A percentile compares a stretch with the other conserved stretches of the same genome.
Conservation (phyloP, 2,888 invertebrate genomes). For the Ectemnius lituratus region DNA sequence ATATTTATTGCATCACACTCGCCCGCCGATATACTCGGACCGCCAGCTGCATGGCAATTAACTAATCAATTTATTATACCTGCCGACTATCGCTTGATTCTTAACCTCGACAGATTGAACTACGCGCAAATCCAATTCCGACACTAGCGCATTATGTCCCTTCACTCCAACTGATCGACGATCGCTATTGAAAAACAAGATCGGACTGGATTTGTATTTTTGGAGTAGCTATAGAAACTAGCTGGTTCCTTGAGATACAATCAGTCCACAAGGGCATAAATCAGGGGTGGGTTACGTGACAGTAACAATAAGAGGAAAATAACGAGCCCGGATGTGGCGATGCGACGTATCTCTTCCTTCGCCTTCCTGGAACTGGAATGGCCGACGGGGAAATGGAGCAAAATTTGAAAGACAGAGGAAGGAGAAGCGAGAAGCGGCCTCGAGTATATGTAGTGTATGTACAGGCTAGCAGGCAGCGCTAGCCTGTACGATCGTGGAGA, state of each 20-base stretch:
- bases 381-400: constrained; percentile 49
- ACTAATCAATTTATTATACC: background rate
- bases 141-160: too few relatives aligned
- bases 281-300: background rate
- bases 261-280: constrained; percentile 1
- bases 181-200: too few relatives aligned
- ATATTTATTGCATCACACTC: constrained; percentile 43
- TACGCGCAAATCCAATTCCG: too few relatives aligned
- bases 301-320: background rate
- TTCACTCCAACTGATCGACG: too few relatives aligned
- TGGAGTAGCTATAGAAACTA: too few relatives aligned
- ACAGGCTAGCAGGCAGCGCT: constrained; percentile 29
- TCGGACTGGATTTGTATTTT: too few relatives aligned
- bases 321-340: constrained; percentile 15
- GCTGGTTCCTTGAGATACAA: background rate
- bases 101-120: background rate
- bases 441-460: background rate
- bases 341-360: constrained; percentile 26
- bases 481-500: constrained; percentile 45
- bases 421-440: too few relatives aligned
- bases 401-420: constrained; percentile 29
- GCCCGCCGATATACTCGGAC: constrained; percentile 10
- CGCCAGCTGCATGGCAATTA: background rate
- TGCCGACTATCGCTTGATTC: background rate
- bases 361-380: constrained; percentile 58